Base-by-base conservation (phyloP, 2,888 invertebrate species). In the Agonopterix arenella region DNA sequence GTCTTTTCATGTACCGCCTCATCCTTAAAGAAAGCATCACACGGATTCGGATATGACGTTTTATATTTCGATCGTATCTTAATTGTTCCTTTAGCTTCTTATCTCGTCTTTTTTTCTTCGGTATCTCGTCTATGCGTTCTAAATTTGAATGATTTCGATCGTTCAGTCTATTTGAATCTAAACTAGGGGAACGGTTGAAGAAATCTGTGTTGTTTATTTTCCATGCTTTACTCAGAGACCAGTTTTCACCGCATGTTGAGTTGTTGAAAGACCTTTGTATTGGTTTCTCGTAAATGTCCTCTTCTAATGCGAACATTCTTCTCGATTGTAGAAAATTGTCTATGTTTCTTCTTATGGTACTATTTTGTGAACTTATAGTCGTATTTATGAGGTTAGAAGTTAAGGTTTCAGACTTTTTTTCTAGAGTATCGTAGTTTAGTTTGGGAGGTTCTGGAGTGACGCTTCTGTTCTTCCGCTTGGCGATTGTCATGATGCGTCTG, bases 1-100 rank as follows among this genome's bases (percentile, higher is more conserved):
- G 65, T 52, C 81, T 66, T 56, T 88, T 91, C 68, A 89, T 85
- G 51, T 90, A 89, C 50, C 89, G 75, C 18, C 92, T 89, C 81
- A 93, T 89, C 52, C 93, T 84, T 54, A 94, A 76, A 9, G 93
- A 92, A 61, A 93, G 78, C 90, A 93, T 92, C 46, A 93, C 91
- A 11, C 93, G 84, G 13, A 93, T 91, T 51, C 92, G 85, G 18
- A 93, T 91, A 65, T 93, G 92, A 18, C 92, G 80, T 48, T 92
- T 92, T 1, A 92, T 90, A 62, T 91, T 90, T 55, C 91, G 90
- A 59, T 92, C 92, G 51, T 90, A 90, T 16, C 89, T 77, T 49
- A 89, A 50, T 55, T 89, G 86, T 55, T 90, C 89, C 57, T 90
- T 91, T 44, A 89, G 52, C 59, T 76, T 76, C 56, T 75, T 79